Evolutionary conservation across 2,888 invertebrate species (phyloP).

Genomic region (Lasioglossum marginatum): DNA sequence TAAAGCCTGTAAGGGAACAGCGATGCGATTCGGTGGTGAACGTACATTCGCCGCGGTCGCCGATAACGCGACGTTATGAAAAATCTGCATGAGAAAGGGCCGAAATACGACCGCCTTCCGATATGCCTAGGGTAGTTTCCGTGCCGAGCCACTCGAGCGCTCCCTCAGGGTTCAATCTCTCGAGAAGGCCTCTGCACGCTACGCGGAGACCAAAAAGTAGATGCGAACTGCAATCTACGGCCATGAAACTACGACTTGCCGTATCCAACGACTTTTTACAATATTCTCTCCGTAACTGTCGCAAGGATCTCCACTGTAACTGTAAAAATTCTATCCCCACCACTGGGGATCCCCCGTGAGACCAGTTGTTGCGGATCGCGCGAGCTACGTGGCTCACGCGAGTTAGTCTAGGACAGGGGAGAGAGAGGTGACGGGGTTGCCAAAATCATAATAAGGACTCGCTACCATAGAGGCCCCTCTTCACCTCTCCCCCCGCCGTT

Average conservation of each 20-base stretch:
- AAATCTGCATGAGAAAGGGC: constrained; percentile 51
- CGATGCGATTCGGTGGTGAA: constrained; percentile 1
- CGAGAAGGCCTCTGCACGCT: constrained; percentile 49
- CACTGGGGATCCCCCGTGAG: no score
- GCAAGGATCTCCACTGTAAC: not conserved
- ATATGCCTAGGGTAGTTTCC: constrained; percentile 42
- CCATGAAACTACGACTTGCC: constrained; percentile 17
- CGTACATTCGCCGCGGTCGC: constrained; percentile 31
- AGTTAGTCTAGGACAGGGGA: no score
- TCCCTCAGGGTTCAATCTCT: constrained; percentile 42
- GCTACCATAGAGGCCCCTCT: no score
- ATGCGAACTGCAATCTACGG: not conserved
- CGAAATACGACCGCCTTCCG: constrained; percentile 36
- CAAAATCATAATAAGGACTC: no score
- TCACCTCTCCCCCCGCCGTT: no score
- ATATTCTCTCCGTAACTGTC: not conserved
- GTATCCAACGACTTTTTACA: not conserved
- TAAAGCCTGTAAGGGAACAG: constrained; percentile 66
- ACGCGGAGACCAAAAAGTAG: constrained; percentile 32
- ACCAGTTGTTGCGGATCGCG: no score
- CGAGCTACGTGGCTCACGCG: no score
- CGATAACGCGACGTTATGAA: constrained; percentile 63
- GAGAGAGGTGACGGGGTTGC: no score
- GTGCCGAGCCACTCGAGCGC: constrained; percentile 53
- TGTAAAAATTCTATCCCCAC: not conserved